Evolutionary conservation across 2,113 vertebrate genomes (phyloP).

Genomic region (Scophthalmus maximus): DNA sequence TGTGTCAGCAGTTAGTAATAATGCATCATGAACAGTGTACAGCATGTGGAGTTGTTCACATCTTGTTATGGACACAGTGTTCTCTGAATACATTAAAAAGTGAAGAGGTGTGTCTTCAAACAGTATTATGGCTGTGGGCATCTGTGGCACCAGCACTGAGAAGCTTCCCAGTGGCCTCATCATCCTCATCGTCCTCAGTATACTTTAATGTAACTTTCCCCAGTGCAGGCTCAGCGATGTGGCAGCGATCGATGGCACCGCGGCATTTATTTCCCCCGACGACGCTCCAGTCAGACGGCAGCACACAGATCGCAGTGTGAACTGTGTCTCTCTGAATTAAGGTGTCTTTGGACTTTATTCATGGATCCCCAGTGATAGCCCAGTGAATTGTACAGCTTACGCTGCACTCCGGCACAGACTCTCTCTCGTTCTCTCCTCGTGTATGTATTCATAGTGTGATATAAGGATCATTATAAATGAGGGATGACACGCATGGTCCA

Average conservation of each 20-base stretch:
- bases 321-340: conserved; percentile 31
- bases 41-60: too few relatives aligned
- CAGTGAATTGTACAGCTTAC: conserved; percentile 7
- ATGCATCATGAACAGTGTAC: too few relatives aligned
- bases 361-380: conserved; percentile 26
- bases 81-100: too few relatives aligned
- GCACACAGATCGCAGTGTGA: conserved; percentile 55
- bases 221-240: neutral
- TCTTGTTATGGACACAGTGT: too few relatives aligned
- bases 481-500: neutral
- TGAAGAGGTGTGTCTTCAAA: too few relatives aligned
- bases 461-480: conserved; percentile 32
- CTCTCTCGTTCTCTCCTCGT: conserved; percentile 22
- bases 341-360: conserved; percentile 43
- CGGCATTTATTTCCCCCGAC: conserved; percentile 48
- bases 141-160: too few relatives aligned
- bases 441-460: conserved; percentile 37
- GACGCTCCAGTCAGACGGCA: conserved; percentile 2
- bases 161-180: too few relatives aligned
- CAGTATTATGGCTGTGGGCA: too few relatives aligned
- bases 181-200: conserved; percentile 2
- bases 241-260: neutral
- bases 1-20: too few relatives aligned
- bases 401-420: neutral
- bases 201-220: neutral